Base-by-base conservation (phyloP, 2,113 vertebrate genomes). In the Melanocharis versteri region DNA sequence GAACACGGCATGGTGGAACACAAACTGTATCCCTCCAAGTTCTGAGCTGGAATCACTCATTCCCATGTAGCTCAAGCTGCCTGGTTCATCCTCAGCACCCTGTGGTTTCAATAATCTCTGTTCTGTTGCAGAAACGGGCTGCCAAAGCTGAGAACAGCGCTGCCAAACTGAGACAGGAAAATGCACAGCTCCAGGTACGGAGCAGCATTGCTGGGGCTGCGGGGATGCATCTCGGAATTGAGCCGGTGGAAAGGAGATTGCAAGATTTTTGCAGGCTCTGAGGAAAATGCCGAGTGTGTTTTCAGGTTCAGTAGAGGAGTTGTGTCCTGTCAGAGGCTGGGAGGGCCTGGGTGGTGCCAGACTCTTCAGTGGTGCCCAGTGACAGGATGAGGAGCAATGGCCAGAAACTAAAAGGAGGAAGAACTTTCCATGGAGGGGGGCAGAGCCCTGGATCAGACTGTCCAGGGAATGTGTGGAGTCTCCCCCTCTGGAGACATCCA, bases 61-160 rank as follows among this genome's bases (percentile, higher is more conserved):
- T 72, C 35, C 71, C 37, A 0, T 0, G 0, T 5, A 51, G 50
- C 47, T 80, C 54, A 14, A 18, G 26, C 47, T 37, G 70, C 69
- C 54, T 72, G 50, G 40, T 47, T 68, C 27, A 6, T 42, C 68
- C n/a, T 53, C 2, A 79, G 53, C 40, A 8, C 13, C 0, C 21
- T 50, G 1, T 27, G 60, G 15, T 65, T 23, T 87, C 47, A 79
- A 5, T 30, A 2, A n/a, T 40, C 48, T 62, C n/a, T 19, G 2
- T 58, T 91, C 18, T 42, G 0, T 96, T 97, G 83, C 96, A 99
- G 99, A 99, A 99, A 70, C 98, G 99, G 54, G 99, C 99, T 2
- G 75, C 98, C 13, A 99, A 98, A 85, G 99, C 99, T 30, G 99
- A 99, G 94, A 98, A 50, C 91, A 96, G 60, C 0, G 97, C 97